Conservation (phyloP, 1,140 invertebrate species). For the Caenorhabditis inopinata region DNA sequence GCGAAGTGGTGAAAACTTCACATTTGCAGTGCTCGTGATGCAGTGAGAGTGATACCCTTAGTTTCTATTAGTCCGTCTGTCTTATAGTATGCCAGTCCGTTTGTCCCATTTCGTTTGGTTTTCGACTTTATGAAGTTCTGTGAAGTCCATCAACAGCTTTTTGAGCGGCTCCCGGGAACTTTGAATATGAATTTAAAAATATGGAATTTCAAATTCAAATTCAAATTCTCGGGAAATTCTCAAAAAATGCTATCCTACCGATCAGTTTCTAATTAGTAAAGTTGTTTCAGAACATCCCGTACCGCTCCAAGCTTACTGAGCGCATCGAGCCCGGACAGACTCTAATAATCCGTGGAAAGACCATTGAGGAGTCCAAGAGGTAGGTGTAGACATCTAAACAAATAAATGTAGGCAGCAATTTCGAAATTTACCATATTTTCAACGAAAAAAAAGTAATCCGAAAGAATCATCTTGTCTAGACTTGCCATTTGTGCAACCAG, state of each 20-base stretch:
- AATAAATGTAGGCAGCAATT: background rate
- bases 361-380: slow-evolving; percentile 49
- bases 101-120: background rate
- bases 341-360: slow-evolving; percentile 49
- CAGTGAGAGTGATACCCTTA: background rate
- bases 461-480: no score
- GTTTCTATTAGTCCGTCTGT: background rate
- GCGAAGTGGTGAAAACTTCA: background rate
- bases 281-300: slow-evolving; percentile 48
- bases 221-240: background rate
- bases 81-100: background rate
- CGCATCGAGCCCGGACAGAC: slow-evolving; percentile 50
- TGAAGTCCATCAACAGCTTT: background rate
- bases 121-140: background rate
- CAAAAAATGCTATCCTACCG: background rate
- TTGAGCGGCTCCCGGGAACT: background rate
- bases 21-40: background rate
- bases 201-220: no score
- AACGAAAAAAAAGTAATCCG: no score
- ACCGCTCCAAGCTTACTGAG: slow-evolving; percentile 46
- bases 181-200: no score
- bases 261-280: no score
- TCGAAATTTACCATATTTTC: no score
- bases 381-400: background rate
- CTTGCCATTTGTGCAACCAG: no score